phyloP scores from a whole-genome alignment of 2,888 invertebrate genomes.

The Trichopria drosophilae region DNA sequence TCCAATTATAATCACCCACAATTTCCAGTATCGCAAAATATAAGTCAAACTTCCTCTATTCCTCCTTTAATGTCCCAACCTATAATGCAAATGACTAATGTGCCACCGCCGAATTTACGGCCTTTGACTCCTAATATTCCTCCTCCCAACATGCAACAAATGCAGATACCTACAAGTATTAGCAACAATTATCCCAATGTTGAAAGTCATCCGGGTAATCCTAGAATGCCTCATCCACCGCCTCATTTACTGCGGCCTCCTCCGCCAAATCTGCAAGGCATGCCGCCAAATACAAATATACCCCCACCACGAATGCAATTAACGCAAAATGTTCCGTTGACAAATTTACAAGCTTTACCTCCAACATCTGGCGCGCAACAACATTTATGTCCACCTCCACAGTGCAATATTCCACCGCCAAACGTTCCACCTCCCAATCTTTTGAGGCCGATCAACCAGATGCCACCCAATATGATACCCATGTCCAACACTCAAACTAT shows the following conservation, averaged over 20 bases:
- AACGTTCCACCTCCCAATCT: slow-evolving; percentile 46
- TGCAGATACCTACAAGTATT: slow-evolving; percentile 40
- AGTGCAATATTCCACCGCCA: slow-evolving; percentile 39
- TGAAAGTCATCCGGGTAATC: slow-evolving; percentile 42
- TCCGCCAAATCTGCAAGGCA: slow-evolving; percentile 40
- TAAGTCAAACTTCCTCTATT: slow-evolving; percentile 40
- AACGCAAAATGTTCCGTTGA: slow-evolving; percentile 47
- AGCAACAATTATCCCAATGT: slow-evolving; percentile 40
- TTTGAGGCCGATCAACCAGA: slow-evolving; percentile 49
- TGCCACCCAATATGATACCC: slow-evolving; percentile 50
- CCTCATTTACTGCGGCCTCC: too few relatives aligned
- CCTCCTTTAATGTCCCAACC: slow-evolving; percentile 50
- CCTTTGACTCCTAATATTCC: slow-evolving; percentile 43
- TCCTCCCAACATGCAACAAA: slow-evolving; percentile 41
- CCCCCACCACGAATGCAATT: slow-evolving; percentile 51
- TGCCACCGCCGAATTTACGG: slow-evolving; percentile 49
- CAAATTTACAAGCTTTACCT: slow-evolving; percentile 60
- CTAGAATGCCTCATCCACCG: slow-evolving; percentile 46
- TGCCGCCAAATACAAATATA: slow-evolving; percentile 53
- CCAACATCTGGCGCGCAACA: slow-evolving; percentile 52
- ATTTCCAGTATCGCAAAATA: slow-evolving; percentile 36
- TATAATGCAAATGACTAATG: slow-evolving; percentile 46
- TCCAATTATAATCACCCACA: slow-evolving; percentile 43
- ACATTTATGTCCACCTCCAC: slow-evolving; percentile 37
- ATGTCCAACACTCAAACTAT: slow-evolving; percentile 45